These are phyloP conservation scores for Spicauda simplicius DNA, from an alignment of 2,888 invertebrate genomes.

Conservation along the genomic window DNA sequence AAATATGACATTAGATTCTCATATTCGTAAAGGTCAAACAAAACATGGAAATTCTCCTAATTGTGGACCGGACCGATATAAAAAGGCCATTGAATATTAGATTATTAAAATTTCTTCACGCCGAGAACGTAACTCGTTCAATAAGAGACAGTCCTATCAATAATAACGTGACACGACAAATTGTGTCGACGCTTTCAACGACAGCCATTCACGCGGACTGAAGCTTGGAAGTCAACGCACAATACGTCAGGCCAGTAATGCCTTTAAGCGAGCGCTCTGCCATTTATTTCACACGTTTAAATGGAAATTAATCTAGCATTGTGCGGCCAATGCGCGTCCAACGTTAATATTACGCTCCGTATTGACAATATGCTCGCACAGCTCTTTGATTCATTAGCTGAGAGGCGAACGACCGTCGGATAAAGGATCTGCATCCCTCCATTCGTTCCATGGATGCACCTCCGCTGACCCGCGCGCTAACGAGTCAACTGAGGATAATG, in stretches of 20 bases:
- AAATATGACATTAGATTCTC: not conserved
- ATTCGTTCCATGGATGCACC: conserved; percentile 74
- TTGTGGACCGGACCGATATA: not conserved
- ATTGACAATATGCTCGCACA: conserved; percentile 77
- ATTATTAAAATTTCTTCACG: conserved; percentile 27
- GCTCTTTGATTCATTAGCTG: conserved; percentile 79
- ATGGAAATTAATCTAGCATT: conserved; percentile 77
- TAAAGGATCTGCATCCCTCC: conserved; percentile 76
- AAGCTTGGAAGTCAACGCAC: conserved; percentile 47
- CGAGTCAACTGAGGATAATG: conserved; percentile 76
- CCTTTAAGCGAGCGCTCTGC: conserved; percentile 48
- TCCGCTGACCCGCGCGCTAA: conserved; percentile 71
- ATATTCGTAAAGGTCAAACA: not conserved
- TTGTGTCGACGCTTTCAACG: conserved; percentile 47
- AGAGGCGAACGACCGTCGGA: conserved; percentile 74
- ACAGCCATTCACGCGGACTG: conserved; percentile 47
- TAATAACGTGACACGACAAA: conserved; percentile 37
- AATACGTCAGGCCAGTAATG: conserved; percentile 53
- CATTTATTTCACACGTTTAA: conserved; percentile 77
- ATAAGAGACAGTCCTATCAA: conserved; percentile 36
- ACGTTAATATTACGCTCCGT: conserved; percentile 74
- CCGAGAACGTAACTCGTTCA: conserved; percentile 19
- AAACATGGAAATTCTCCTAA: conserved; percentile 6
- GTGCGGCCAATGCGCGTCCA: conserved; percentile 60
- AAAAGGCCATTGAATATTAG: conserved; percentile 24